phyloP scores from a whole-genome alignment of 1,140 invertebrate genomes.

The Hylaeus volcanicus region DNA sequence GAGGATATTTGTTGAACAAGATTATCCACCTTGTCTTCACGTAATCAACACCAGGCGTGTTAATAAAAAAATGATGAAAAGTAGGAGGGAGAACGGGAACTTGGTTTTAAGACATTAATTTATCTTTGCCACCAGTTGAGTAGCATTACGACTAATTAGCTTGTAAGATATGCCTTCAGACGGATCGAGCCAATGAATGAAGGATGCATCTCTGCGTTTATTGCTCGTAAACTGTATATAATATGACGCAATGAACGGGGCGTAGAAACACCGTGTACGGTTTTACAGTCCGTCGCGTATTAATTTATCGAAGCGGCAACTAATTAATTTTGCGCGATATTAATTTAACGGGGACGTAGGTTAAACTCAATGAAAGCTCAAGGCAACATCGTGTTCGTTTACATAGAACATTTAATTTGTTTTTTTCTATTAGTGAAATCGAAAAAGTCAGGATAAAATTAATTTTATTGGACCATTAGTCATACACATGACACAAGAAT shows the following conservation, averaged over 20 bases:
- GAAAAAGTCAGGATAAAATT: neutral
- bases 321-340: constrained; percentile 41
- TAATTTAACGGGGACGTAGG: constrained; percentile 22
- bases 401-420: too few species aligned
- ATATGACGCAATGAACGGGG: neutral
- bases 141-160: constrained; percentile 29
- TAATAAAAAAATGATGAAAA: neutral
- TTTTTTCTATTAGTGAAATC: neutral
- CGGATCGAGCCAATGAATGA: constrained; percentile 33
- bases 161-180: constrained; percentile 20
- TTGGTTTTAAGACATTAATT: neutral
- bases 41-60: too few species aligned
- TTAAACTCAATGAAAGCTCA: constrained; percentile 18
- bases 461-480: neutral
- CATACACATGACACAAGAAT: neutral
- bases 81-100: neutral
- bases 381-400: neutral
- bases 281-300: constrained; percentile 26
- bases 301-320: constrained; percentile 32
- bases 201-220: constrained; percentile 25
- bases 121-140: neutral
- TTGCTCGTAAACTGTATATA: constrained; percentile 11
- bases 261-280: constrained; percentile 2
- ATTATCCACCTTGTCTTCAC: too few species aligned
- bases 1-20: too few species aligned